These are phyloP conservation scores for Nasua narica DNA, from an alignment of 2,797 vertebrate genomes.

Conservation along the genomic window DNA sequence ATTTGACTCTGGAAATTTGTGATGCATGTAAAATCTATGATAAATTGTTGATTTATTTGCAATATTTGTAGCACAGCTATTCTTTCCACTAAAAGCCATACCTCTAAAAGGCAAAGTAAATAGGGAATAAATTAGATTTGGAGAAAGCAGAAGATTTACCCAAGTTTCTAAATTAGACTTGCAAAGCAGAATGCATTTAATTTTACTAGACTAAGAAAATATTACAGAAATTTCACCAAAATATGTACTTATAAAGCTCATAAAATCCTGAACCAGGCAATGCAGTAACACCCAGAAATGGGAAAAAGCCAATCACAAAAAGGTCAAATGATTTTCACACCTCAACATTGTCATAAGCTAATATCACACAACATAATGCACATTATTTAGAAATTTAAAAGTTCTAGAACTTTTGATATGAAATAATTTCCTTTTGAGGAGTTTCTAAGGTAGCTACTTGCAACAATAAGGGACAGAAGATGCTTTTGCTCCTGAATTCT, in stretches of 20 bases:
- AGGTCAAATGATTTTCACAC: neutral
- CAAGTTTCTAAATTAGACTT: neutral
- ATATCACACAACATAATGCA: neutral
- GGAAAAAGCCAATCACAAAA: neutral
- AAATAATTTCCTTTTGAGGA: neutral
- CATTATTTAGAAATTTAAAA: neutral
- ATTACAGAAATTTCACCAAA: neutral
- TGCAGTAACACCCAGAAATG: neutral
- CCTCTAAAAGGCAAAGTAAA: conserved; percentile 31
- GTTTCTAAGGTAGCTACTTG: neutral
- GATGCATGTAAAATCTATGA: conserved; percentile 80
- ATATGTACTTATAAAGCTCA: neutral
- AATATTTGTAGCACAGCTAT: conserved; percentile 73
- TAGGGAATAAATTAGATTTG: neutral
- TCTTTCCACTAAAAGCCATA: conserved; percentile 29
- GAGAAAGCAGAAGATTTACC: conserved; percentile 6
- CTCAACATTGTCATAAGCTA: neutral
- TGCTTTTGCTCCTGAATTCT: neutral
- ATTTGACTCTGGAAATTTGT: conserved; percentile 81
- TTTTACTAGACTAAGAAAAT: conserved; percentile 19
- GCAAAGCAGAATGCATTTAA: neutral
- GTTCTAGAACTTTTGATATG: neutral
- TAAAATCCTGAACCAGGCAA: neutral
- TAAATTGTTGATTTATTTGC: conserved; percentile 80
- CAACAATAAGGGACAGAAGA: neutral